Base-by-base conservation (phyloP, 1,140 invertebrate genomes). In the Hormaphis cornu region DNA sequence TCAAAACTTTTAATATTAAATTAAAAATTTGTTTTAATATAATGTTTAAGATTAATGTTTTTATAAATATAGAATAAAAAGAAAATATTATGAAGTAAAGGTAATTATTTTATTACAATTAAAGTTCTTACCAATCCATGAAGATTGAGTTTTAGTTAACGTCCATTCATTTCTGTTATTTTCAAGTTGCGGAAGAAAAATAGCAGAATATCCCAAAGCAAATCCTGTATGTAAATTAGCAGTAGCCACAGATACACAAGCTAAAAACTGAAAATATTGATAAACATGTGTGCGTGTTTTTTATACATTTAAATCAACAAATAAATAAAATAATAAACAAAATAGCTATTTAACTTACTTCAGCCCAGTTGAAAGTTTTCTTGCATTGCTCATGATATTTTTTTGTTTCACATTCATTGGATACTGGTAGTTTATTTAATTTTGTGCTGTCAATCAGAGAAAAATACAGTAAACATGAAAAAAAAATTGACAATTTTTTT, bases 141-240 rank as follows among this genome's bases (percentile, higher is more conserved):
- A 80, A 35, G 76, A 78, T 74, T 83, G 74, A 16, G 63, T 70
- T 73, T 77, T 76, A 0, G 78, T 79, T 5, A 81, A 77, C 71
- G 8, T 71, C 80, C 76, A 72, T 77, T 61, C 75, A 71, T 73
- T 74, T 22, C 26, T 72, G 14, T 28, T 20, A n/a, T 74, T 74
- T 72, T 80, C 78, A 20, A 84, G 75, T 72, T 82, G 80, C 40
- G 82, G 81, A 70, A 83, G 78, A n/a, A 84, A 71, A 59, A 83
- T 80, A 5, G 82, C 82, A 4, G 82, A 84, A 73, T 81, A 84
- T 2, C 81, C 82, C 73, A 84, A 79, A 9, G 79, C 77, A 4
- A 84, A 75, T 10, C 83, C 83, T 9, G 84, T 81, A 8, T 79
- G 81, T 70, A 85, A 79, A 71, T 85, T 83, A 73, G 82, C 83